These are phyloP conservation scores for Gymnobelideus leadbeateri DNA, from an alignment of 2,113 vertebrate species.

Conservation along the genomic window DNA sequence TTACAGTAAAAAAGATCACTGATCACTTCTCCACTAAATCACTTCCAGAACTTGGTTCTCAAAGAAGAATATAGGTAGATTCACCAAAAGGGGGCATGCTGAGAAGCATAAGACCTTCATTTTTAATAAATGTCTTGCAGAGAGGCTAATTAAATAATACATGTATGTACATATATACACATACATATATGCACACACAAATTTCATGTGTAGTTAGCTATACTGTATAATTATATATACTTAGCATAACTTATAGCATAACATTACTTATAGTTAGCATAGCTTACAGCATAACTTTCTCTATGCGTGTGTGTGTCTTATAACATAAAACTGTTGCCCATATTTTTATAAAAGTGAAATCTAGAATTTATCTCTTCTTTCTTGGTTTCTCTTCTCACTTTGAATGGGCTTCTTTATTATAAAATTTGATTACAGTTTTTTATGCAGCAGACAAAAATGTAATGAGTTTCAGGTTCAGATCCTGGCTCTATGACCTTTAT, in stretches of 20 bases:
- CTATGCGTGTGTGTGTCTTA: not conserved
- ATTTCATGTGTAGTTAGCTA: not conserved
- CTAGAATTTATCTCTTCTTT: not conserved
- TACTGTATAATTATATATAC: not conserved
- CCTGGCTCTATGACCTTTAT: no score
- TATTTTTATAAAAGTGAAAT: not conserved
- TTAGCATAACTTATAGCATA: not conserved
- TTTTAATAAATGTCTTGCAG: slow-evolving; percentile 9
- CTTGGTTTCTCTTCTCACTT: no score
- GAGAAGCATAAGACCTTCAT: not conserved
- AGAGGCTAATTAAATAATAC: not conserved
- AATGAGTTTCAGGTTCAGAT: no score
- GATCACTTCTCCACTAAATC: slow-evolving; percentile 78
- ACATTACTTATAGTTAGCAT: not conserved
- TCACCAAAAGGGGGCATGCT: not conserved
- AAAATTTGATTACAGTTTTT: no score
- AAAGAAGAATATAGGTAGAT: not conserved
- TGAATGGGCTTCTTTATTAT: no score
- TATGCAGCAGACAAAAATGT: no score
- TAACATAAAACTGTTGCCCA: not conserved
- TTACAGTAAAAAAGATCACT: slow-evolving; percentile 72
- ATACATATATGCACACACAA: not conserved
- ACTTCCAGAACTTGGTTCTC: slow-evolving; percentile 73
- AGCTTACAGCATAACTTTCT: not conserved
- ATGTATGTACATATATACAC: not conserved